These are phyloP conservation scores for Anastatus disparis DNA, from an alignment of 1,140 invertebrate species.

Conservation along the genomic window DNA sequence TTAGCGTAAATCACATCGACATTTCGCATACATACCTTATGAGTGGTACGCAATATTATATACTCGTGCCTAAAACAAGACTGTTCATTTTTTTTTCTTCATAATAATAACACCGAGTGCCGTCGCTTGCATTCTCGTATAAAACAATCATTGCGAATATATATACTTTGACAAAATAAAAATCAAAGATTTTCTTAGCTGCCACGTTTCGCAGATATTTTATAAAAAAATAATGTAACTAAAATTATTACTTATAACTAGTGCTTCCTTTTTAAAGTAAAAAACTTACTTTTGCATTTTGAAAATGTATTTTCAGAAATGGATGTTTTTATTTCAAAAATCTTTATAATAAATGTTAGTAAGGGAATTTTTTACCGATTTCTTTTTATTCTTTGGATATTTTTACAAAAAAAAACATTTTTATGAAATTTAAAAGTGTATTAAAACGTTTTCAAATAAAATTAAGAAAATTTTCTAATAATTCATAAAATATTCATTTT, in stretches of 20 bases:
- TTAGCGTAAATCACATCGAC: conserved; percentile 28
- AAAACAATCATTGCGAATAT: neutral
- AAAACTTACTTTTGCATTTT: neutral
- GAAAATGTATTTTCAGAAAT: no score
- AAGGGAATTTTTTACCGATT: no score
- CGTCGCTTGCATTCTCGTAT: conserved; percentile 17
- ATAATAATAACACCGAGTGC: conserved; percentile 21
- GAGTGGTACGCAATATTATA: conserved; percentile 16
- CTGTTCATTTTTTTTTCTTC: conserved; percentile 14
- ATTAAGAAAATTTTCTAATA: neutral
- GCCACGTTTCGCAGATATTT: conserved; percentile 8
- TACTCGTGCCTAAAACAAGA: conserved; percentile 33
- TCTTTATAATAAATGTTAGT: no score
- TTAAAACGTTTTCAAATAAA: no score
- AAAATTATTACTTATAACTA: neutral
- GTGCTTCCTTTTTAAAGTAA: neutral
- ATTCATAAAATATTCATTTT: neutral
- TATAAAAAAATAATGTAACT: neutral
- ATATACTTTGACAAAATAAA: neutral
- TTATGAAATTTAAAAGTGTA: no score
- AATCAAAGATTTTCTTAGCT: neutral
- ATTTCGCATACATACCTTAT: neutral
- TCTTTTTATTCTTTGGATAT: no score
- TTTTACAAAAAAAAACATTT: no score
- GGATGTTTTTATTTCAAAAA: no score